phyloP scores from a whole-genome alignment of 2,797 vertebrate genomes.

The Microctenopoma lineatum region DNA sequence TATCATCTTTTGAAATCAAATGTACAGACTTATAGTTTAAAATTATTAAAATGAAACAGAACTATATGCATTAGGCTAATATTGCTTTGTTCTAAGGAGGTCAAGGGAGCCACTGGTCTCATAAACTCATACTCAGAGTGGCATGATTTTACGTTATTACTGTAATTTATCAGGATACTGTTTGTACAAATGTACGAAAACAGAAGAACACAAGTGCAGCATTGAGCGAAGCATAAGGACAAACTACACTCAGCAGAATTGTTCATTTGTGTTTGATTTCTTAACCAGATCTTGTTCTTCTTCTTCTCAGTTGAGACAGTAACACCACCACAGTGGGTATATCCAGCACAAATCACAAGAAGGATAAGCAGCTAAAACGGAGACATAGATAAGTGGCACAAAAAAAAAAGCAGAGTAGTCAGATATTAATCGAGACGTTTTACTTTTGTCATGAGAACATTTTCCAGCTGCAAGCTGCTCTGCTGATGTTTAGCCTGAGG shows the following conservation, averaged over 20 bases:
- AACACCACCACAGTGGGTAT: conserved; percentile 16
- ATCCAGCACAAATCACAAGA: conserved; percentile 38
- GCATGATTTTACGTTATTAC: neutral
- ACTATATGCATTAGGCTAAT: neutral
- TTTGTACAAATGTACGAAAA: neutral
- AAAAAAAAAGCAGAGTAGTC: conserved; percentile 49
- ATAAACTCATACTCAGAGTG: neutral
- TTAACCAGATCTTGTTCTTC: conserved; percentile 6
- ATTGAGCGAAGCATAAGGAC: conserved; percentile 11
- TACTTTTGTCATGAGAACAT: conserved; percentile 77
- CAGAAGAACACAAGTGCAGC: neutral
- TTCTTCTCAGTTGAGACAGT: conserved; percentile 12
- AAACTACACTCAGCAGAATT: conserved; percentile 13
- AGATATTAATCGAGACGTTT: conserved; percentile 77
- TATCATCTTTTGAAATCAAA: neutral
- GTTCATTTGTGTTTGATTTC: conserved; percentile 5
- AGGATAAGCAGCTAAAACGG: conserved; percentile 36
- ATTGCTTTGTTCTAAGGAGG: neutral
- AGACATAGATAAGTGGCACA: conserved; percentile 26
- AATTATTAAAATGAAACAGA: neutral
- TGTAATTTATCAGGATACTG: neutral
- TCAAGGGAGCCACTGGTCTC: neutral
- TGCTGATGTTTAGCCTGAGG: conserved; percentile 76
- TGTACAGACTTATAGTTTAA: neutral
- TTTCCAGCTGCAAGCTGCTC: conserved; percentile 64